Percentiles rank a stretch among this genome's conserved stretches.
These are phyloP conservation scores for Drosophila hydei DNA, from an alignment of 1,140 invertebrate species.

Conservation along the genomic window DNA sequence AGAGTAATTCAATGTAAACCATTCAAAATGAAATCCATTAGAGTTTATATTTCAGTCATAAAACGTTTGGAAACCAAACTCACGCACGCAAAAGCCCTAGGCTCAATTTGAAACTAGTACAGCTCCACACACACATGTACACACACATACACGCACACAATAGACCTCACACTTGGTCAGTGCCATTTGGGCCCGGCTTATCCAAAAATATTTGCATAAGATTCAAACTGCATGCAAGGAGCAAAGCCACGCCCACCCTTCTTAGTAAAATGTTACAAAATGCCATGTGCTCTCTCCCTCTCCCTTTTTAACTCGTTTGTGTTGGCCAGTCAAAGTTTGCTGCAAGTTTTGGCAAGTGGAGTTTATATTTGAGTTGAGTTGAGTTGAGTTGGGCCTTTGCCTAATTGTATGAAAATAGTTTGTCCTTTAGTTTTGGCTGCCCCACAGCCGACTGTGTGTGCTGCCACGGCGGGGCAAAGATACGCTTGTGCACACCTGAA, in stretches of 20 bases:
- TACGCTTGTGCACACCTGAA: not conserved
- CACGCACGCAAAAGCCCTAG: constrained; percentile 43
- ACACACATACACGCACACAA: constrained; percentile 14
- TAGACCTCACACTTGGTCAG: constrained; percentile 28
- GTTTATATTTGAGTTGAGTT: constrained; percentile 51
- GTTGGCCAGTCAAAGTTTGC: constrained; percentile 34
- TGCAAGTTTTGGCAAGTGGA: constrained; percentile 39
- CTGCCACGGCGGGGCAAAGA: not conserved
- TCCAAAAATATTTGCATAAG: constrained; percentile 80
- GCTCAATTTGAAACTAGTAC: constrained; percentile 63
- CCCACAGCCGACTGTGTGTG: constrained; percentile 53
- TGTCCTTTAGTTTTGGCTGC: constrained; percentile 43
- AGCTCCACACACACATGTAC: not conserved
- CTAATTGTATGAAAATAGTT: constrained; percentile 81
- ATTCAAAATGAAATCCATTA: constrained; percentile 78
- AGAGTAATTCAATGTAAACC: constrained; percentile 73
- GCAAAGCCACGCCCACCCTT: constrained; percentile 22
- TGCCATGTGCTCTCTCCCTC: not conserved
- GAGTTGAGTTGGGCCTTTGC: constrained; percentile 21
- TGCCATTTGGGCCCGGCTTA: constrained; percentile 67
- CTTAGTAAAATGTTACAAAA: constrained; percentile 70
- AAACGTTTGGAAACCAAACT: constrained; percentile 49
- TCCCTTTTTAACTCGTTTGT: no score
- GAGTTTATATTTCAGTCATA: constrained; percentile 78
- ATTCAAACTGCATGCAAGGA: constrained; percentile 77